Base-by-base conservation (phyloP, 2,797 vertebrate genomes). In the Muscicapa striata region DNA sequence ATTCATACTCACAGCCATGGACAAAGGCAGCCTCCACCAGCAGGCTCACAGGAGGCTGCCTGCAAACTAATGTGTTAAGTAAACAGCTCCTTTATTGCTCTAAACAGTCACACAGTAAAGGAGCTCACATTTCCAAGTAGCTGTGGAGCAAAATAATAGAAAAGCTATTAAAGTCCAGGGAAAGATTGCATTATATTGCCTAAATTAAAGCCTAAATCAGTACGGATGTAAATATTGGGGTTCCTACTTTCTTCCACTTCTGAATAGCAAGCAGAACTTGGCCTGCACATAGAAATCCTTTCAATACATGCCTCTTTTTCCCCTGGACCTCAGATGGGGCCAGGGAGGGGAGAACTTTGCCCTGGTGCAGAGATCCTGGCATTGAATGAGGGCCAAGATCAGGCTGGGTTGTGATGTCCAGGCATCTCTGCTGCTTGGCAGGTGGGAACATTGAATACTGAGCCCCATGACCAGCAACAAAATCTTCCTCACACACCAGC, bases 61-160 rank as follows among this genome's bases (percentile, higher is more conserved):
- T 89, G 89, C 80, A 92, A 91, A 88, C 43, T 4, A 12, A 61
- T 24, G 49, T 72, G 64, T 86, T 83, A 92, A 92, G 68, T 83
- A 95, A 95, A 93, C 55, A 95, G 51, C 40, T 51, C 68, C 66
- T 84, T 75, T 85, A 89, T 77, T 85, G 84, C 46, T 27, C 81
- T 68, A 51, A 91, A 78, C 74, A 87, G 84, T 77, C 84, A 87
- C 13, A 3, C 59, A 93, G 78, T n/a, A 78, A 80, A 92, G 72
- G 82, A 94, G 76, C 46, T 95, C 82, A 69, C 69, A 92, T 84
- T 89, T 95, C 73, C 82, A 90, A 88, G 87, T 29, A 88, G 40
- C 82, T 14, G 1, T 46, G 87, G 79, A 95, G 55, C 58, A 88
- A 91, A 94, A 95, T 61, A 93, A 91, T 52, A 78, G 69, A 88